Conservation (phyloP, 2,113 vertebrate species). For the Eublepharis macularius region DNA sequence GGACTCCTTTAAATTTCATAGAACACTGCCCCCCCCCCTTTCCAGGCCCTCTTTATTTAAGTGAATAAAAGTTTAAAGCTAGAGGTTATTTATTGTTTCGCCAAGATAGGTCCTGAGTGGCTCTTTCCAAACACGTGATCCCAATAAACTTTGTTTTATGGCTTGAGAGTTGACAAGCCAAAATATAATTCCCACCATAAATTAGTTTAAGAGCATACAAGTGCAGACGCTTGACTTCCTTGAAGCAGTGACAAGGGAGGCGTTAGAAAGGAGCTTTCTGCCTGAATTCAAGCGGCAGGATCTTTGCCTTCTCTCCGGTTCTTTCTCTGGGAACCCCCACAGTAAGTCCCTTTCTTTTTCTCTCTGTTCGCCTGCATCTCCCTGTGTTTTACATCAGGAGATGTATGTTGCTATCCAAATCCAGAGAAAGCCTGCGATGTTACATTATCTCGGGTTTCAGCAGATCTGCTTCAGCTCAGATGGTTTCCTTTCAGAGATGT, state of each 20-base stretch:
- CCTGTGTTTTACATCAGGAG: too few relatives aligned
- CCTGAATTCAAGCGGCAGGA: conserved; percentile 72
- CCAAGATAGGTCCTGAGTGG: conserved; percentile 93
- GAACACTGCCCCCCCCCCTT: conserved; percentile 23
- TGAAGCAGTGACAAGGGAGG: conserved; percentile 83
- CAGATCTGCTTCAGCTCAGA: neutral
- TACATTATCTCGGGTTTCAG: neutral
- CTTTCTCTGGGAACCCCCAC: conserved; percentile 66
- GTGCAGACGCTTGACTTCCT: conserved; percentile 94
- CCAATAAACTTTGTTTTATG: conserved; percentile 99
- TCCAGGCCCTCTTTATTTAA: conserved; percentile 80
- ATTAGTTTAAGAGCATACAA: conserved; percentile 95
- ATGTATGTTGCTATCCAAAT: neutral
- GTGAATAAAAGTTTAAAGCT: conserved; percentile 93
- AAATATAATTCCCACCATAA: conserved; percentile 99
- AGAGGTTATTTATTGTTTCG: conserved; percentile 98
- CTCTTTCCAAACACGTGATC: conserved; percentile 97
- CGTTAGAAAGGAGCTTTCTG: conserved; percentile 76
- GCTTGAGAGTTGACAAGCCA: conserved; percentile 99
- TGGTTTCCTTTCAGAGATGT: neutral
- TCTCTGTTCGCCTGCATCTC: conserved; percentile 29
- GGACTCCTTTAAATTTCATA: conserved; percentile 62
- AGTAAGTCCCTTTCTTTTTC: conserved; percentile 82
- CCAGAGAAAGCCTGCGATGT: neutral
- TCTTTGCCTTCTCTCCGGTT: conserved; percentile 61